Percentiles rank a stretch among this genome's conserved stretches.
Evolutionary conservation across 2,888 invertebrate species (phyloP).

Genomic region (Liodrosophila aerea): DNA sequence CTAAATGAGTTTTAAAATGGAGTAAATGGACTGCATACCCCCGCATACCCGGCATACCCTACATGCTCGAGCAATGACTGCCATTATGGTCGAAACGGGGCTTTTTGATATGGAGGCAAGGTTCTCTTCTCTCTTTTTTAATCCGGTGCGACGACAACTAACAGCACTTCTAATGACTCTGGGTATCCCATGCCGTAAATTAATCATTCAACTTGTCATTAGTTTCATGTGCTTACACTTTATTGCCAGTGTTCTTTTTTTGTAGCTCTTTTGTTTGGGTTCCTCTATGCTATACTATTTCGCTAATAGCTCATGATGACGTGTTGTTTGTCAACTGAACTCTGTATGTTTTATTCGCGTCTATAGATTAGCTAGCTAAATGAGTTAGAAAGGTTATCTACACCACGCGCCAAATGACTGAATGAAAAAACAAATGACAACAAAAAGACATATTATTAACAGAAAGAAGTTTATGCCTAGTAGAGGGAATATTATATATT

Average conservation of each 20-base stretch:
- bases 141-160: constrained; percentile 35
- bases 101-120: not conserved
- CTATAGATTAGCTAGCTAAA: constrained; percentile 37
- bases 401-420: too few relatives aligned
- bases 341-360: constrained; percentile 9
- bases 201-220: constrained; percentile 66
- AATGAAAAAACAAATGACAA: too few relatives aligned
- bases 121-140: constrained; percentile 3
- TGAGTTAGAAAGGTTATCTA: constrained; percentile 18
- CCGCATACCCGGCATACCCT: not conserved
- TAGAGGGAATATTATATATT: not conserved
- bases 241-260: constrained; percentile 18
- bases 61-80: constrained; percentile 21
- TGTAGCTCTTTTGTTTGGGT: constrained; percentile 1
- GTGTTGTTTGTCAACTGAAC: constrained; percentile 17
- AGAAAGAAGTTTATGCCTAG: not conserved
- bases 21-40: constrained; percentile 60
- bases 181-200: constrained; percentile 39
- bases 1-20: constrained; percentile 71
- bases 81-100: constrained; percentile 36
- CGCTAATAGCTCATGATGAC: constrained; percentile 41
- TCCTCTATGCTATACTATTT: not conserved
- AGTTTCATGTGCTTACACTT: constrained; percentile 48
- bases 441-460: too few relatives aligned
- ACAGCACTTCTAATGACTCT: constrained; percentile 60